phyloP scores from a whole-genome alignment of 2,113 vertebrate genomes.

The Actenoides lindsayi region DNA sequence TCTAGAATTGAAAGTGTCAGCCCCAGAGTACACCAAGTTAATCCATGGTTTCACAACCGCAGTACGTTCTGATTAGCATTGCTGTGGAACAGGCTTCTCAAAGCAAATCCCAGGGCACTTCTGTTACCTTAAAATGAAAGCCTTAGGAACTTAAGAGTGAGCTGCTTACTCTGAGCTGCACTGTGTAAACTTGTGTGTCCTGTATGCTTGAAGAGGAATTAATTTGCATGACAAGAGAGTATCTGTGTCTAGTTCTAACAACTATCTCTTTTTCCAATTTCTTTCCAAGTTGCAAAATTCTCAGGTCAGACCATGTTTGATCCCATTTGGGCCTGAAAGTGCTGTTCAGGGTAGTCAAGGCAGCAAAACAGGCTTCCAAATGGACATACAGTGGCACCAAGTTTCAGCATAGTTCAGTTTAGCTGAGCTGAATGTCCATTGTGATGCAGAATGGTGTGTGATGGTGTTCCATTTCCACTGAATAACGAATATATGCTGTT shows the following conservation, averaged over 20 bases:
- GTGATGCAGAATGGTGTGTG: not conserved
- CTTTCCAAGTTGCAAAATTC: not conserved
- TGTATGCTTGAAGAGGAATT: not conserved
- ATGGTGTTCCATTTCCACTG: not conserved
- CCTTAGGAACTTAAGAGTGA: not conserved
- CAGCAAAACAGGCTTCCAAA: not conserved
- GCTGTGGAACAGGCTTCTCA: conserved; percentile 7
- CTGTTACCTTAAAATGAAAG: conserved; percentile 52
- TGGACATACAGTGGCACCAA: not conserved
- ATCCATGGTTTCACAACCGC: not conserved
- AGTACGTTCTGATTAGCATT: not conserved
- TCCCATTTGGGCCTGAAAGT: not conserved
- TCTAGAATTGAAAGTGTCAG: conserved; percentile 11
- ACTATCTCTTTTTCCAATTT: not conserved
- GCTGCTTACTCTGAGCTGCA: not conserved
- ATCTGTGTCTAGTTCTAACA: not conserved
- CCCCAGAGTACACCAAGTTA: conserved; percentile 10
- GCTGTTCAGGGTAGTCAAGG: not conserved
- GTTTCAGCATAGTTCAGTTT: not conserved
- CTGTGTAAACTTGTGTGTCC: not conserved
- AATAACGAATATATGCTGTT: not conserved
- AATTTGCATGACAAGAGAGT: not conserved
- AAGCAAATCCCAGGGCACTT: conserved; percentile 14
- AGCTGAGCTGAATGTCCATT: not conserved
- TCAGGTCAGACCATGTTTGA: not conserved